Percentiles rank a stretch among this genome's conserved stretches.
These are phyloP conservation scores for Oncorhynchus nerka DNA, from an alignment of 2,113 vertebrate genomes.

Conservation along the genomic window DNA sequence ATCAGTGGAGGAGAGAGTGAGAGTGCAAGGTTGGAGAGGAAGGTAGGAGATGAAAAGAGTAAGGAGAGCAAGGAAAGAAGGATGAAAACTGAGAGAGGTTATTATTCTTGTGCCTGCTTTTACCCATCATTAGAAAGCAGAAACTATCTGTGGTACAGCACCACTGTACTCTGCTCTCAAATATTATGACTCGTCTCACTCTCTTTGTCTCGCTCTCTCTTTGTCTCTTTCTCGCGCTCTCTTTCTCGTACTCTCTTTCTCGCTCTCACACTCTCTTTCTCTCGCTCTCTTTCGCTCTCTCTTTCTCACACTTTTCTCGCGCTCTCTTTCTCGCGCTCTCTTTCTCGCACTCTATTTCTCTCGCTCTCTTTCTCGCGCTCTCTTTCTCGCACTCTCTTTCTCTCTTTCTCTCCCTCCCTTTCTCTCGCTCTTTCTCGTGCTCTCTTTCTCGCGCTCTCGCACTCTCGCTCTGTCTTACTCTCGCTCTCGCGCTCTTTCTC, in stretches of 20 bases:
- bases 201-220: not conserved
- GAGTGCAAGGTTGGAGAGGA: not conserved
- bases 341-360: no score
- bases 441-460: not conserved
- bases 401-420: not conserved
- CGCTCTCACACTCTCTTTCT: fast-evolving
- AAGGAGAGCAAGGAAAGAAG: not conserved
- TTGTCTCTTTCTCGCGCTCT: no score
- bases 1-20: slow-evolving; percentile 12
- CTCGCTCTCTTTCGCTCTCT: not conserved
- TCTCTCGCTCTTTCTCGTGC: not conserved
- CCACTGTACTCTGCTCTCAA: slow-evolving; percentile 11
- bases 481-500: not conserved
- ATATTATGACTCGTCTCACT: slow-evolving; percentile 5
- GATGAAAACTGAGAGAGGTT: not conserved
- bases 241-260: no score
- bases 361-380: no score
- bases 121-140: slow-evolving; percentile 46
- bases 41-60: slow-evolving; percentile 6
- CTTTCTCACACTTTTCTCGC: fast-evolving
- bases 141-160: slow-evolving; percentile 31
- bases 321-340: no score
- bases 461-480: no score
- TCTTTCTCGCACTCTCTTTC: no score
- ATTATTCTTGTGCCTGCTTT: slow-evolving; percentile 45